Evolutionary conservation across 2,888 invertebrate species (phyloP).

Genomic region (Coremacera marginata): DNA sequence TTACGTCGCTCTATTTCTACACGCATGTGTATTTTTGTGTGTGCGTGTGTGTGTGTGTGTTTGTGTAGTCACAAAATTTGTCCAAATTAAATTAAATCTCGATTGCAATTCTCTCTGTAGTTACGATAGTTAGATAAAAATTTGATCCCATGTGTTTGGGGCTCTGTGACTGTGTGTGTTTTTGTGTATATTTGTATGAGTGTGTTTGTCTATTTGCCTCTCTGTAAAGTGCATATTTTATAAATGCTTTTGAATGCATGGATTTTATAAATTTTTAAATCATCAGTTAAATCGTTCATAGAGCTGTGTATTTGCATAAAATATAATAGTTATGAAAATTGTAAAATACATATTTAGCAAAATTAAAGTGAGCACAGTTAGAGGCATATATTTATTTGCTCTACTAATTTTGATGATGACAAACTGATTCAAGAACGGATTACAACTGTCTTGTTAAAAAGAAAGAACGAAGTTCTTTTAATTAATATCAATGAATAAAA

Average conservation of each 20-base stretch:
- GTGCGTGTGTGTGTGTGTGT: not conserved
- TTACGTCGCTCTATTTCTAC: not conserved
- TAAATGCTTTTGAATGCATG: not conserved
- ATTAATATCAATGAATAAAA: too few relatives aligned
- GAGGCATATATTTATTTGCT: too few relatives aligned
- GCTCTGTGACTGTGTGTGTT: not conserved
- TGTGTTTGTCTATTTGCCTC: not conserved
- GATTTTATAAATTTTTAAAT: slow-evolving; percentile 19
- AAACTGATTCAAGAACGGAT: too few relatives aligned
- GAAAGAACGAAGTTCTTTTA: too few relatives aligned
- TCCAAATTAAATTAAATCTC: slow-evolving; percentile 26
- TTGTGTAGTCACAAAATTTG: slow-evolving; percentile 7
- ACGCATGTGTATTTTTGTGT: not conserved
- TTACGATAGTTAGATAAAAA: not conserved
- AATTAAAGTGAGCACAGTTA: too few relatives aligned
- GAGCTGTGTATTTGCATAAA: too few relatives aligned
- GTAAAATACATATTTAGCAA: too few relatives aligned
- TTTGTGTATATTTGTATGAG: not conserved
- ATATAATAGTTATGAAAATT: too few relatives aligned
- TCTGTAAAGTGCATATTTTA: slow-evolving; percentile 12
- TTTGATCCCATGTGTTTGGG: not conserved
- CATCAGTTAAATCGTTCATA: not conserved
- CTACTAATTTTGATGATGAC: too few relatives aligned
- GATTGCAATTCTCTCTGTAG: slow-evolving; percentile 3
- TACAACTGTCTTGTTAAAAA: too few relatives aligned